phyloP scores from a whole-genome alignment of 1,140 invertebrate species.

The Halictus rubicundus region DNA sequence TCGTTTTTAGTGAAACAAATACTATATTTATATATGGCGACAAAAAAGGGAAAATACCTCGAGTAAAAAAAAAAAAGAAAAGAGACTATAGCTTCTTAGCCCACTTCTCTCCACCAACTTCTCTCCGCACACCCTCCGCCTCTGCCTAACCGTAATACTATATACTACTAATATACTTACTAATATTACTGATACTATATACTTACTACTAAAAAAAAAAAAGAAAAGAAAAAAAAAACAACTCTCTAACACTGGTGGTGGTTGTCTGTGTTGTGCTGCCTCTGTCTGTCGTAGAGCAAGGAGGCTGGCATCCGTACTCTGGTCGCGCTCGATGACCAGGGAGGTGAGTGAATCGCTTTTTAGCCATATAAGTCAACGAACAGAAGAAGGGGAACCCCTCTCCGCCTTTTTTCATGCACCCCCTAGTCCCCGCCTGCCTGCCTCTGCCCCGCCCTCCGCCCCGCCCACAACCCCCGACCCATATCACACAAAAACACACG shows the following conservation, averaged over 20 bases:
- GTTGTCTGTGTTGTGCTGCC: conserved; percentile 84
- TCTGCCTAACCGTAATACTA: conserved; percentile 53
- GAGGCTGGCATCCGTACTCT: conserved; percentile 99
- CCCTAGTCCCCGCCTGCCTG: too few species aligned
- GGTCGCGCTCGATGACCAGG: conserved; percentile 99
- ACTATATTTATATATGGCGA: too few species aligned
- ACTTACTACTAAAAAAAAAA: conserved; percentile 64
- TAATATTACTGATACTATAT: conserved; percentile 65
- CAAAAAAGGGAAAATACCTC: neutral
- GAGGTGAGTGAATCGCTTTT: conserved; percentile 92
- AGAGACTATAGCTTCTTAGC: conserved; percentile 18
- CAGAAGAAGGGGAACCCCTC: neutral
- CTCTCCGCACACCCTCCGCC: conserved; percentile 52
- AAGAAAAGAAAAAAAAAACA: conserved; percentile 59
- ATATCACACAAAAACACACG: neutral
- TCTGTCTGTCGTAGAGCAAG: conserved; percentile 96
- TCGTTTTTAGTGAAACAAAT: neutral
- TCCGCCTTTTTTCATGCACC: too few species aligned
- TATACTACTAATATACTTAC: conserved; percentile 63
- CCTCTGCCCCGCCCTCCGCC: too few species aligned
- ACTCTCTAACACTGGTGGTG: conserved; percentile 81
- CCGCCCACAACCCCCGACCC: neutral
- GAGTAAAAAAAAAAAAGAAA: neutral
- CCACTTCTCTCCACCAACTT: conserved; percentile 55
- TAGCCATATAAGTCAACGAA: conserved; percentile 67